Evolutionary conservation across 2,797 vertebrate species (phyloP).

Genomic region (Sebastes iracundus): DNA sequence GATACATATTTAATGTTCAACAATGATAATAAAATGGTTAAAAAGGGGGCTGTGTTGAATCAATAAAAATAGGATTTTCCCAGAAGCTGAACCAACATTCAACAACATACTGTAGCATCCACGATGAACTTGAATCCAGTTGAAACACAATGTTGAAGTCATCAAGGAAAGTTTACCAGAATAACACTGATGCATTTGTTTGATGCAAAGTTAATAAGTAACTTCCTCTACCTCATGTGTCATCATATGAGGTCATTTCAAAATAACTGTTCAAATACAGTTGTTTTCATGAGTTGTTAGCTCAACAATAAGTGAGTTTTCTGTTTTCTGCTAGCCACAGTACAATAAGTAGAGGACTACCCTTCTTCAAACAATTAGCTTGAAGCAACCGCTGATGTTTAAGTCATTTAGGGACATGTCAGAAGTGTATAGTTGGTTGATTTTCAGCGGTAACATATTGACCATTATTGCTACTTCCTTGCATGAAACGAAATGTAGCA

Average conservation of each 20-base stretch:
- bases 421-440: not conserved
- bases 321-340: not conserved
- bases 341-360: not conserved
- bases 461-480: not conserved
- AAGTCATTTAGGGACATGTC: not conserved
- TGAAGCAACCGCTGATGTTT: not conserved
- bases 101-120: not conserved
- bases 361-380: not conserved
- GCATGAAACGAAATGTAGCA: not conserved
- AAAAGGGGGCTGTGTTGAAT: not conserved
- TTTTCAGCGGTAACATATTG: not conserved
- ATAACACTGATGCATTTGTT: conserved; percentile 14
- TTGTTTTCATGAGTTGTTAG: not conserved
- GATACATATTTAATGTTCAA: not conserved
- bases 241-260: conserved; percentile 13
- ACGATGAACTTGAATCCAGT: not conserved
- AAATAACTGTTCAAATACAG: not conserved
- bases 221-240: not conserved
- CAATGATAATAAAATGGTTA: not conserved
- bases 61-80: not conserved
- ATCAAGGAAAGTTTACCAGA: conserved; percentile 1
- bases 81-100: not conserved
- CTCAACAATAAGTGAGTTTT: not conserved
- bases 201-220: conserved; percentile 33
- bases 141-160: not conserved